A percentile compares a stretch with the other conserved stretches of the same genome.
These are phyloP conservation scores for Campoletis sonorensis DNA, from an alignment of 1,140 invertebrate genomes.

Conservation along the genomic window DNA sequence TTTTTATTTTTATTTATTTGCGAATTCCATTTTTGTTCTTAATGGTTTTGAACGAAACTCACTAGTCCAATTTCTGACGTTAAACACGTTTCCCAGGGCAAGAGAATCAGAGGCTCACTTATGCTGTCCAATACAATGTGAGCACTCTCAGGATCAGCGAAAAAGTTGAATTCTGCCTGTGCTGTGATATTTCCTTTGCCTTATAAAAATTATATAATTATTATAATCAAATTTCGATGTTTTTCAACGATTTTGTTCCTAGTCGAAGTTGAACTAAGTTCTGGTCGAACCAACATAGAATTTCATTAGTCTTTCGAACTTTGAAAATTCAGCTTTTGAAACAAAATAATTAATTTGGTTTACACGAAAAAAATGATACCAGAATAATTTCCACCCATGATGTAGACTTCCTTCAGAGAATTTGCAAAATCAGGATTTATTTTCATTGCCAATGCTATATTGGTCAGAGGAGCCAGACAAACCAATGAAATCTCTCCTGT, in stretches of 20 bases:
- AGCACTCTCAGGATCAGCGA: constrained; percentile 86
- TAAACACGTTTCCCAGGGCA: constrained; percentile 82
- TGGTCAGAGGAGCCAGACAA: constrained; percentile 86
- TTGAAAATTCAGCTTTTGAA: too few species aligned
- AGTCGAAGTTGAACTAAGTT: too few species aligned
- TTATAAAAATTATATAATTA: too few species aligned
- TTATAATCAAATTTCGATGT: too few species aligned
- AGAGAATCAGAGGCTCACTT: constrained; percentile 78
- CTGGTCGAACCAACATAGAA: too few species aligned
- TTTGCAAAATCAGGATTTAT: constrained; percentile 81
- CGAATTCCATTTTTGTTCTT: background rate
- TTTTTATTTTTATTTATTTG: constrained; percentile 19
- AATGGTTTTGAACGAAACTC: constrained; percentile 56
- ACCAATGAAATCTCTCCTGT: constrained; percentile 79
- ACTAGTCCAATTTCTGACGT: constrained; percentile 75
- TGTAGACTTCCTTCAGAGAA: constrained; percentile 80
- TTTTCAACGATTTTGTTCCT: too few species aligned
- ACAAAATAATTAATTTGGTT: too few species aligned
- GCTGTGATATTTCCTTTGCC: constrained; percentile 83
- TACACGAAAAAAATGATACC: constrained; percentile 70
- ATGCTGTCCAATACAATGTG: constrained; percentile 80
- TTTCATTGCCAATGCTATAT: constrained; percentile 84
- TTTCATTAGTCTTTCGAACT: too few species aligned
- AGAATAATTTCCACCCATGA: constrained; percentile 88
- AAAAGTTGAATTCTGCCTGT: constrained; percentile 89